Conservation (phyloP, 23 tunicate species). For the Halocynthia roretzi region DNA sequence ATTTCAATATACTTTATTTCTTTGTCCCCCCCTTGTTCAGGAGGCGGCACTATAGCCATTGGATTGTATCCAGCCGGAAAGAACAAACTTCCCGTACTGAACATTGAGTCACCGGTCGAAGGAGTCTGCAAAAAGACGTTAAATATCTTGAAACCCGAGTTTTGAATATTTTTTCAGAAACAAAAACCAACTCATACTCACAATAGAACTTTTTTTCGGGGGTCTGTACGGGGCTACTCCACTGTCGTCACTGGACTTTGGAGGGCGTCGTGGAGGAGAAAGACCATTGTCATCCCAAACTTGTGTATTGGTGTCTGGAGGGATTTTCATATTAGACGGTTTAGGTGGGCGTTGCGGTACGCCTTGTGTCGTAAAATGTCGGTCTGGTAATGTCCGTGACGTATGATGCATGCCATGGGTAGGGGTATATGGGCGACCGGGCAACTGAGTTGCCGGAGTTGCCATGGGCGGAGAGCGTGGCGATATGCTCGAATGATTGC, state of each 20-base stretch:
- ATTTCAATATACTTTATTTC: conserved; percentile 55
- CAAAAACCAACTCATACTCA: conserved; percentile 4
- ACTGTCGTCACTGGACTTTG: conserved; percentile 9
- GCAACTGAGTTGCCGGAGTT: conserved; percentile 12
- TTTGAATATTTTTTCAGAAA: neutral
- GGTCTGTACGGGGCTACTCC: conserved; percentile 19
- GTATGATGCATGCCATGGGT: neutral
- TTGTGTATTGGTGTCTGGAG: conserved; percentile 1
- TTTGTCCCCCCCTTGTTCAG: conserved; percentile 23
- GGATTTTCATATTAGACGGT: conserved; percentile 32
- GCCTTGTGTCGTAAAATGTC: neutral
- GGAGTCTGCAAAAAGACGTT: conserved; percentile 1
- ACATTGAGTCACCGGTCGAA: neutral
- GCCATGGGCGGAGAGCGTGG: conserved; percentile 68
- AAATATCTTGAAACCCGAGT: neutral
- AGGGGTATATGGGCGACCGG: conserved; percentile 25
- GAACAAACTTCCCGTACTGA: neutral
- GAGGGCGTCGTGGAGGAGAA: conserved; percentile 1
- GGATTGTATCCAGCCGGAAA: neutral
- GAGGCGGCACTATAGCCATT: conserved; percentile 48
- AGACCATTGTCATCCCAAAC: conserved; percentile 1
- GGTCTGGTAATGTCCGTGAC: neutral
- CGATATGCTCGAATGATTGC: conserved; percentile 29
- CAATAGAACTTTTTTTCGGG: conserved; percentile 15
- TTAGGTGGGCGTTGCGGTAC: conserved; percentile 68